Evolutionary conservation across 1,140 invertebrate genomes (phyloP).

Genomic region (Caenorhabditis briggsae): DNA sequence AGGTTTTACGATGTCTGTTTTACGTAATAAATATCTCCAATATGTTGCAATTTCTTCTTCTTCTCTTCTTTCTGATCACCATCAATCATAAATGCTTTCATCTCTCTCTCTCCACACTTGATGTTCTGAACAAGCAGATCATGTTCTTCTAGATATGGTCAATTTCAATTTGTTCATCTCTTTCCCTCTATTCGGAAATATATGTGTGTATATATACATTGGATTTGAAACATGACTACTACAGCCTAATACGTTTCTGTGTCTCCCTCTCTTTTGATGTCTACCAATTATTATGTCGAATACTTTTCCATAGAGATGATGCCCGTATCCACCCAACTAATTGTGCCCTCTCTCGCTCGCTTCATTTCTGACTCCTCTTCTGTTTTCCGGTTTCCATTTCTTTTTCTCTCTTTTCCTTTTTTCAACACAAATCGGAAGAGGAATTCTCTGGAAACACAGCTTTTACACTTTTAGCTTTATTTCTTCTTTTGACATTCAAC

Average conservation of each 20-base stretch:
- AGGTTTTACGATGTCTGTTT: neutral
- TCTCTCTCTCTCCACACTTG: neutral
- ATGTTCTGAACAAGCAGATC: neutral
- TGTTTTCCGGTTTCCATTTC: neutral
- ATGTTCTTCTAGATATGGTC: constrained; percentile 33
- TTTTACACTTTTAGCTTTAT: too few species aligned
- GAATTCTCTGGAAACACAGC: too few species aligned
- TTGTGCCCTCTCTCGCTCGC: constrained; percentile 33
- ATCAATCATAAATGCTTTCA: neutral
- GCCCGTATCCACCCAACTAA: neutral
- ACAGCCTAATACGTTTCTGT: constrained; percentile 37
- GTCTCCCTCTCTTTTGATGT: neutral
- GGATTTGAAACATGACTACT: constrained; percentile 29
- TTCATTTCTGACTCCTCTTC: constrained; percentile 21
- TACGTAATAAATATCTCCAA: neutral
- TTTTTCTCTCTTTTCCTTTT: too few species aligned
- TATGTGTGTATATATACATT: neutral
- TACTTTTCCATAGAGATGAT: neutral
- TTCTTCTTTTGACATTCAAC: too few species aligned
- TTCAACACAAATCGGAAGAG: too few species aligned
- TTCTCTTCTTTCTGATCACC: neutral
- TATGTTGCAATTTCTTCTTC: neutral
- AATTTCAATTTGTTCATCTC: constrained; percentile 41
- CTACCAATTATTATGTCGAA: constrained; percentile 48
- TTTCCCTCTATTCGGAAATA: neutral